phyloP scores from a whole-genome alignment of 1,140 invertebrate genomes.

The Eumeta japonica region DNA sequence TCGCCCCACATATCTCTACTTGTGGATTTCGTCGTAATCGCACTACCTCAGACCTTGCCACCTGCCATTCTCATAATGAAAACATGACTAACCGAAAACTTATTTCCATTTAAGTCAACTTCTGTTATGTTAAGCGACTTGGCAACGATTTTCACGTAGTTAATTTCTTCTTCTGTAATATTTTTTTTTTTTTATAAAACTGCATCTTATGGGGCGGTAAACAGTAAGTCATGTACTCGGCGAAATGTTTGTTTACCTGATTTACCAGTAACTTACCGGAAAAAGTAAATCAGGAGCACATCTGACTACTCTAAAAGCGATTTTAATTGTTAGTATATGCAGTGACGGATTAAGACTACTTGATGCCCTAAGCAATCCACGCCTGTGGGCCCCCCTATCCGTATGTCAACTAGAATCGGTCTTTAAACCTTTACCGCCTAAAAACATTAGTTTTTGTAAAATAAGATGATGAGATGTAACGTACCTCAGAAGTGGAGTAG shows the following conservation, averaged over 20 bases:
- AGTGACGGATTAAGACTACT: constrained; percentile 23
- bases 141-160: neutral
- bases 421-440: too few species aligned
- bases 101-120: neutral
- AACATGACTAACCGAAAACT: neutral
- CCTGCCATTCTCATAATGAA: constrained; percentile 35
- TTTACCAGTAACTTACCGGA: too few species aligned
- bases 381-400: too few species aligned
- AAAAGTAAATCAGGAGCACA: too few species aligned
- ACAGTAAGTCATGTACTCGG: constrained; percentile 27
- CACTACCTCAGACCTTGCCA: constrained; percentile 40
- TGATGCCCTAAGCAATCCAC: constrained; percentile 8
- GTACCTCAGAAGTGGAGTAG: too few species aligned
- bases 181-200: constrained; percentile 24
- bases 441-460: too few species aligned
- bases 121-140: neutral
- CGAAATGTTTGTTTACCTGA: constrained; percentile 8
- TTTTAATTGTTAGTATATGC: constrained; percentile 2
- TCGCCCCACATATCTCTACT: constrained; percentile 26
- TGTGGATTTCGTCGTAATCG: constrained; percentile 27
- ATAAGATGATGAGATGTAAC: too few species aligned
- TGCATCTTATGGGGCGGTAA: constrained; percentile 25
- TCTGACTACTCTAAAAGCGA: too few species aligned
- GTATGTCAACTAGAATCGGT: too few species aligned
- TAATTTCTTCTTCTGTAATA: constrained; percentile 19